phyloP scores from a whole-genome alignment of 2,888 invertebrate genomes.

The Copidosoma aretas region DNA sequence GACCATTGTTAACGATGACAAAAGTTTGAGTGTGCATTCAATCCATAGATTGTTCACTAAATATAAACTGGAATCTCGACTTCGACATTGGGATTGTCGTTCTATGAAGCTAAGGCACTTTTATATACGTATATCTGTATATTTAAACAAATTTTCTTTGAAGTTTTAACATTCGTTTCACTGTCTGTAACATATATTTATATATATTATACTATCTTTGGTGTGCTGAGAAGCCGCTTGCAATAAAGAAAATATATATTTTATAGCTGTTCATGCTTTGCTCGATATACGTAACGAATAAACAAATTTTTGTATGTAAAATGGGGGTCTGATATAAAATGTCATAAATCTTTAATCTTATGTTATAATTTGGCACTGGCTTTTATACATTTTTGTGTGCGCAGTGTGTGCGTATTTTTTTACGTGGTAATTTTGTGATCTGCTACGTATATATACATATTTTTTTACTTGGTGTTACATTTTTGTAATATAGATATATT shows the following conservation, averaged over 20 bases:
- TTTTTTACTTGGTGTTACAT: constrained; percentile 1
- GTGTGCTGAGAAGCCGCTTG: constrained; percentile 29
- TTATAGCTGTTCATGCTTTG: constrained; percentile 16
- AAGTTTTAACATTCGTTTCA: too few species aligned
- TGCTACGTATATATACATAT: constrained; percentile 16
- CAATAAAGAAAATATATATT: constrained; percentile 14
- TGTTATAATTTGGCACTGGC: constrained; percentile 14
- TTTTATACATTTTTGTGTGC: constrained; percentile 16
- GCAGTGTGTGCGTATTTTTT: not conserved
- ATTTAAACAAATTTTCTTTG: too few species aligned
- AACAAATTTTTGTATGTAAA: too few species aligned
- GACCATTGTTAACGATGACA: too few species aligned
- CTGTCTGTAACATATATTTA: too few species aligned
- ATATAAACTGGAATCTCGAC: constrained; percentile 29
- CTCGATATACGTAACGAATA: constrained; percentile 7
- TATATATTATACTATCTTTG: not conserved
- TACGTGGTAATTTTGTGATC: constrained; percentile 10
- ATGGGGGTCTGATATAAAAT: not conserved
- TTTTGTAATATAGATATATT: constrained; percentile 22
- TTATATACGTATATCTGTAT: not conserved
- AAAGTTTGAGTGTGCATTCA: not conserved
- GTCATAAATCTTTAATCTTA: not conserved
- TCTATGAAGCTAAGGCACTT: constrained; percentile 20
- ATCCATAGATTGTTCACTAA: not conserved
- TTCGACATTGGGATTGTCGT: constrained; percentile 32